Conservation (phyloP, 1,140 invertebrate genomes). For the Condylostylus longicornis region DNA sequence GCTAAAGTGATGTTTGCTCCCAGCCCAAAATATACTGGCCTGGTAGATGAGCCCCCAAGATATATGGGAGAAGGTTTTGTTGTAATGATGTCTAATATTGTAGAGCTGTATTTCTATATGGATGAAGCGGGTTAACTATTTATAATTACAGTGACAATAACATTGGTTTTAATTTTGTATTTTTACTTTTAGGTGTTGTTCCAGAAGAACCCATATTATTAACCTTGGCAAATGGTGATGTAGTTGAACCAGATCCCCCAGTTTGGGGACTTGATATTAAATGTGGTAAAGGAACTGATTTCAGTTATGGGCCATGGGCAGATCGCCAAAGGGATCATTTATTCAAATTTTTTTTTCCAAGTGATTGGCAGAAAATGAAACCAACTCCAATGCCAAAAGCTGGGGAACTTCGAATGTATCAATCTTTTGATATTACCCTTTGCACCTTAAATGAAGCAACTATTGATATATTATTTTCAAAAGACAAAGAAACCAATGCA, state of each 20-base stretch:
- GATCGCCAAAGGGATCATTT: conserved; percentile 89
- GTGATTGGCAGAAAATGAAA: conserved; percentile 64
- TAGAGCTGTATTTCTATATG: conserved; percentile 92
- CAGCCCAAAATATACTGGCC: conserved; percentile 83
- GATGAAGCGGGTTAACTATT: conserved; percentile 62
- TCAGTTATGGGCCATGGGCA: conserved; percentile 97
- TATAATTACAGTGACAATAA: not conserved
- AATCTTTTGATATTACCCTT: conserved; percentile 83
- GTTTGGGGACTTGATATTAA: conserved; percentile 92
- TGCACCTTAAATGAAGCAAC: conserved; percentile 83
- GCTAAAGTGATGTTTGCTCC: conserved; percentile 86
- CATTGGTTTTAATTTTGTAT: not conserved
- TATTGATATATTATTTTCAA: conserved; percentile 89
- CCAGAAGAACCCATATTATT: conserved; percentile 79
- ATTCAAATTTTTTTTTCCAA: conserved; percentile 93
- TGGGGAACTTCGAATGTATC: conserved; percentile 73
- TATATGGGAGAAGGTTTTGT: conserved; percentile 98
- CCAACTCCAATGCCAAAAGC: conserved; percentile 63
- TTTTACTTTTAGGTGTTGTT: conserved; percentile 52
- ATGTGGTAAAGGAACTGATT: conserved; percentile 91
- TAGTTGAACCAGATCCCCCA: conserved; percentile 78
- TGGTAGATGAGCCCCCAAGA: conserved; percentile 86
- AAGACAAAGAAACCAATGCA: conserved; percentile 92
- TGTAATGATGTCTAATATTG: conserved; percentile 84
- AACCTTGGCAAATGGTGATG: conserved; percentile 83